Evolutionary conservation across 2,113 vertebrate genomes (phyloP), one percentile per base, ranked within the genome.

Genomic region (Pithys albifrons): DNA sequence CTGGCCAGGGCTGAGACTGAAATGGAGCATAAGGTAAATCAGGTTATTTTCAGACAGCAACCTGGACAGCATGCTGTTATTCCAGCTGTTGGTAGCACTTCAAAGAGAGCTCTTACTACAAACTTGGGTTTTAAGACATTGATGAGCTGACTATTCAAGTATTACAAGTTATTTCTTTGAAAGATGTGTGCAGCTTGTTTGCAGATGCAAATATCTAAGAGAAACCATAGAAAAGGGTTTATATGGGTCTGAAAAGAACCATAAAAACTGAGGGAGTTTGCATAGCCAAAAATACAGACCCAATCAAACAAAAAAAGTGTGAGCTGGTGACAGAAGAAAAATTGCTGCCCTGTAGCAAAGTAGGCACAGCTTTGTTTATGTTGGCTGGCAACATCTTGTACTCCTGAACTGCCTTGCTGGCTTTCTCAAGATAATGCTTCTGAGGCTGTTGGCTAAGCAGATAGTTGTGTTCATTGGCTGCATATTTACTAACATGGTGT

Each of bases 71-170:
- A 37, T 41, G 57, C 54, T 94, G 66, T 81, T 93, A 49, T 73
- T 93, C 45, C 88, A 93, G 88, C 94, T 89, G 75, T 37, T 91
- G n/a, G 45, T 72, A 79, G 54, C 74, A 80, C 78, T 96, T 93
- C 62, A 71, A 65, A 94, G 78, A 87, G 65, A 79, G 41, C 25
- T 90, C 58, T 70, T 88, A 28, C 51, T 71, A 37, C 23, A 61
- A 55, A 39, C n/a, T 61, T 65, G 28, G 19, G 41, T 62, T 78
- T 86, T 83, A 76, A 80, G 72, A 55, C 48, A 45, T 19, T 49
- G 52, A 62, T 35, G 14, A 58, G 37, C n/a, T 75, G 62, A 45
- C 43, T 72, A 58, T 28, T 75, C 11, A 91, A 67, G 24, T 48
- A 54, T n/a, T 75, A 28, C 3, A 5, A 67, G 57, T 83, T 58